Evolutionary conservation across 2,888 invertebrate genomes (phyloP).

Genomic region (Drosophila pseudotalamancana): DNA sequence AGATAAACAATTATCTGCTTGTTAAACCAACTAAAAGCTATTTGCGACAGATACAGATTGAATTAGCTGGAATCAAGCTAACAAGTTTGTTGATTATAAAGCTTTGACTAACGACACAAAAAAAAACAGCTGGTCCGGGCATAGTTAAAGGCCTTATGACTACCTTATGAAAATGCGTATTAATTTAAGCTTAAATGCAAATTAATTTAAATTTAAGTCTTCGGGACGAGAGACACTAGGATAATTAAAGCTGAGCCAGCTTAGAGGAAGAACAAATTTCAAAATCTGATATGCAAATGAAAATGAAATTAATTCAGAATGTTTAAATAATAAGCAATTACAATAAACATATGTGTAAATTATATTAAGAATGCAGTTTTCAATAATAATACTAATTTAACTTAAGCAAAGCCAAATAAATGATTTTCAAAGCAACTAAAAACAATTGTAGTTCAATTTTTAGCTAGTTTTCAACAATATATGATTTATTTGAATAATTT

Average conservation of each 20-base stretch:
- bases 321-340: constrained; percentile 43
- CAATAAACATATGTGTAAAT: constrained; percentile 40
- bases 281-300: constrained; percentile 28
- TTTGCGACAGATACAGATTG: too few relatives aligned
- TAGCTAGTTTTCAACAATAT: constrained; percentile 14
- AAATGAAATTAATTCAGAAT: constrained; percentile 29
- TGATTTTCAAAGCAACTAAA: constrained; percentile 34
- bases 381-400: constrained; percentile 57
- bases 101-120: too few relatives aligned
- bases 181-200: too few relatives aligned
- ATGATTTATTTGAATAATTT: constrained; percentile 34
- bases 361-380: constrained; percentile 32
- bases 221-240: too few relatives aligned
- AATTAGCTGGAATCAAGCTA: too few relatives aligned
- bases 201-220: too few relatives aligned
- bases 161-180: too few relatives aligned
- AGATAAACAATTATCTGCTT: too few relatives aligned
- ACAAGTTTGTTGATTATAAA: too few relatives aligned
- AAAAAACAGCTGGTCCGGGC: too few relatives aligned
- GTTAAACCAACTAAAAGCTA: too few relatives aligned
- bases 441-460: constrained; percentile 2
- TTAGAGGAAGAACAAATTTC: constrained; percentile 33
- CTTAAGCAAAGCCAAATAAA: constrained; percentile 58
- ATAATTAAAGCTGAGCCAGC: constrained; percentile 37
- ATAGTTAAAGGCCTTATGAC: too few relatives aligned